These are phyloP conservation scores for Dryococelus australis DNA, from an alignment of 2,888 invertebrate genomes.

Conservation along the genomic window DNA sequence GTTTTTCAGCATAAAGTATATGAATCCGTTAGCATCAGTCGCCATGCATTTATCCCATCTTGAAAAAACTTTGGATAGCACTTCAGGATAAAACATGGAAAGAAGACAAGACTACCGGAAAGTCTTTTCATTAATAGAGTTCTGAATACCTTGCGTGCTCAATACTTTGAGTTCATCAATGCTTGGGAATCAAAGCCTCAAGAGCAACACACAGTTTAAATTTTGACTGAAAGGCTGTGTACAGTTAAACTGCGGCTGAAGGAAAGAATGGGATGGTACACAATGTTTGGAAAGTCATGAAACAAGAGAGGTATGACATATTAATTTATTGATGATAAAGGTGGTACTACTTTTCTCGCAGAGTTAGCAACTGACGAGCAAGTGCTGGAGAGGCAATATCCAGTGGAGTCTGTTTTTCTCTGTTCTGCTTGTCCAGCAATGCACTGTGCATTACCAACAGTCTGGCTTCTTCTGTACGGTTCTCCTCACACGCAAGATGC, in stretches of 20 bases:
- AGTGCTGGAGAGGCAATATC: conserved; percentile 59
- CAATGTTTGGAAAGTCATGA: too few relatives aligned
- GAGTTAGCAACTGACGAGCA: conserved; percentile 37
- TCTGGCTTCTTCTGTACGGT: conserved; percentile 71
- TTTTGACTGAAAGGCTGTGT: neutral
- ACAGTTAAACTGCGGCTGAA: neutral
- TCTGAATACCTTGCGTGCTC: neutral
- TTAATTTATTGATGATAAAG: neutral
- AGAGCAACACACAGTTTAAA: neutral
- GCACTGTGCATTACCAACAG: conserved; percentile 73
- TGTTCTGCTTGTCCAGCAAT: conserved; percentile 66
- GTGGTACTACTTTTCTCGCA: conserved; percentile 32
- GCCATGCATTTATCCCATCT: conserved; percentile 38
- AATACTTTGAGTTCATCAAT: neutral
- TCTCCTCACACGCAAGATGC: conserved; percentile 84
- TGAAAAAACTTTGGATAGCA: conserved; percentile 38
- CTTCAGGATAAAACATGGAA: conserved; percentile 41
- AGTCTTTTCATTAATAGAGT: conserved; percentile 20
- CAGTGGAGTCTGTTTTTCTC: conserved; percentile 71
- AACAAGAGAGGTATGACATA: neutral
- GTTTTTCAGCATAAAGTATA: conserved; percentile 40
- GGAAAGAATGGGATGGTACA: neutral
- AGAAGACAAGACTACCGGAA: conserved; percentile 34
- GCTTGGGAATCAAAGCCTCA: neutral
- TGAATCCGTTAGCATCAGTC: conserved; percentile 31